Base-by-base conservation (phyloP, 2,888 invertebrate species). In the Terebella lapidaria region DNA sequence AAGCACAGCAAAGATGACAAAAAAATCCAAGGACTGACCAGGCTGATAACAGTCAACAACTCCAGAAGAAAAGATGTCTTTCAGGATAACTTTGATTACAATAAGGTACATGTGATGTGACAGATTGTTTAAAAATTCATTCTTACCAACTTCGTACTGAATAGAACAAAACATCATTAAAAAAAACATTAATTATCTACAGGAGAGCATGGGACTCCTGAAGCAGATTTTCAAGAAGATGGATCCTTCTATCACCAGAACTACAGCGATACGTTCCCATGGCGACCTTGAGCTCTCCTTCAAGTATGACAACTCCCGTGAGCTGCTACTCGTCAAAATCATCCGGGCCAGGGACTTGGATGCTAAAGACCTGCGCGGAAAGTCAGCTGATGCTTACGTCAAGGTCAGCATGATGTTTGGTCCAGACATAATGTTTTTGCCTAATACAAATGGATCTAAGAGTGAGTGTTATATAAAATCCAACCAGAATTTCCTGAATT, bases 231-330 rank as follows among this genome's bases (percentile, higher is more conserved):
- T 74, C 61, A 75, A 74, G 60, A 71, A 72, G 55, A 61, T 77
- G 53, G 77, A 77, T 56, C 76, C 76, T 1, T 61, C 70, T 3
- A 71, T 76, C 18, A 72, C 72, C 67, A 70, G 70, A 51, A 68
- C 68, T 10, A 42, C 57, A 2, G 63, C 68, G 1, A 68, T 66
- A 18, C 70, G 68, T 22, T 62, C 70, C 1, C 68, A 66, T 51
- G 77, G 77, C 1, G 74, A 75, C 52, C 62, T 77, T 3, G 71
- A 76, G 62, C 67, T 77, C 26, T 74, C 76, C 3, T 72, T 75
- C 63, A 77, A 76, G 60, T 76, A 74, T 68, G 73, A 74, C 54
- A 62, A 62, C 29, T 68, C 69, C 51, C 60, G 69, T 26, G 66
- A 72, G 25, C 62, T 72, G 30, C 68, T 77, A 20, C 67, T 77